Evolutionary conservation across 2,113 vertebrate species (phyloP), one percentile per base, ranked within the genome.

Genomic region (Serinus canaria): DNA sequence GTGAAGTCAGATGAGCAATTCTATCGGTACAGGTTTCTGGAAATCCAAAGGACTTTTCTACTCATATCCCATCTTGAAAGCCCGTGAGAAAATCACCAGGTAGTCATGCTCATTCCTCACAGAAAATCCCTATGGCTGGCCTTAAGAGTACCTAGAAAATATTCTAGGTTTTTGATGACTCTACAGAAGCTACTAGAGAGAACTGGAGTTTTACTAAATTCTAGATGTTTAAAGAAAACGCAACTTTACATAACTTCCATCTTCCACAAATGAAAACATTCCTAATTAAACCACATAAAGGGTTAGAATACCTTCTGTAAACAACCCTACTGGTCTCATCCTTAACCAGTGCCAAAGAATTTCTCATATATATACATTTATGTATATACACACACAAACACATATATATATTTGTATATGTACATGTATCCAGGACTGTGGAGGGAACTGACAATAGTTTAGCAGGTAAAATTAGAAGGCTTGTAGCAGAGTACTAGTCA

Each of bases 71-170:
- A n/a, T 50, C 82, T n/a, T 87, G 33, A 76, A 91, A 81, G 67
- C 52, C 66, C 50, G 41, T 55, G 12, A 73, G 27, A 87, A 31
- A 72, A 91, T 81, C 56, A 88, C 5, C 39, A 74, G 8, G 19
- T 47, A 66, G 35, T 78, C 1, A 2, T 35, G 55, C 24, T 78
- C 15, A 72, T 39, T 6, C 10, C 16, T 6, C 15, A 3, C 0
- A 33, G 16, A 81, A 80, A 89, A 92, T 46, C 28, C 35, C 39
- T 59, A 16, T 11, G 19, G 35, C 23, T 28, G 10, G 24, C 37
- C 11, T 73, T 69, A 58, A 49, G 20, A 75, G 47, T 15, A 27
- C 24, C 24, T 50, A 27, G 24, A 92, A 58, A 74, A 59, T 52
- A 35, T 10, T 23, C 18, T 41, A 58, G 15, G 21, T 41, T 94